Conservation (phyloP, 2,797 vertebrate genomes). For the Gymnoscopelus microlampas region DNA sequence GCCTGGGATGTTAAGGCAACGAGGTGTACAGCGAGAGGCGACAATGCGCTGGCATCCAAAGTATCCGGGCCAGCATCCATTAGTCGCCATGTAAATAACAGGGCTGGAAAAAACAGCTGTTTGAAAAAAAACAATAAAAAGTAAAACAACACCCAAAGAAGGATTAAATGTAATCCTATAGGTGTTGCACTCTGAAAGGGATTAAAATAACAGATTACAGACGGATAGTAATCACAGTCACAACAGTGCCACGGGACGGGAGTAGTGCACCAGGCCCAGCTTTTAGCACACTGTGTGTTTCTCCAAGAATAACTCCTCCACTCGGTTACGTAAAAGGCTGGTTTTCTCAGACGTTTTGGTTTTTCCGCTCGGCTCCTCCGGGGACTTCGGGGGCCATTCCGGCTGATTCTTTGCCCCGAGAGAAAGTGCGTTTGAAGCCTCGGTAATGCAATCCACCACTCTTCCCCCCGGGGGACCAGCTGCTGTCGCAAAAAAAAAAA, state of each 20-base stretch:
- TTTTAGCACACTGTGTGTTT: not conserved
- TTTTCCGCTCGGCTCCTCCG: slow-evolving; percentile 28
- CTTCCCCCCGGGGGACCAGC: slow-evolving; percentile 22
- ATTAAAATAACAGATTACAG: too few relatives aligned
- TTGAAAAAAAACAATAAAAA: slow-evolving; percentile 1
- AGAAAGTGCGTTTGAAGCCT: slow-evolving; percentile 34
- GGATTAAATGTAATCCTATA: too few relatives aligned
- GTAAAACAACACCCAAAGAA: not conserved
- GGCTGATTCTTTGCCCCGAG: slow-evolving; percentile 39
- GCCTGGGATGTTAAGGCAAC: slow-evolving; percentile 8
- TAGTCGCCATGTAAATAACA: slow-evolving; percentile 48
- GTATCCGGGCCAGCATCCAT: slow-evolving; percentile 59
- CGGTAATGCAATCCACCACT: slow-evolving; percentile 40
- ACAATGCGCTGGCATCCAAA: slow-evolving; percentile 33
- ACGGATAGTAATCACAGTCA: too few relatives aligned
- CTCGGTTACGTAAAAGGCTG: slow-evolving; percentile 31
- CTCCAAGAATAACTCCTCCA: not conserved
- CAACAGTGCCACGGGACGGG: too few relatives aligned
- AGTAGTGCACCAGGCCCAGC: too few relatives aligned
- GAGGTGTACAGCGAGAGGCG: slow-evolving; percentile 6
- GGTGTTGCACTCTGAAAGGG: too few relatives aligned
- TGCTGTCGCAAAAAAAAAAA: slow-evolving; percentile 10
- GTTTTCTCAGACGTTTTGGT: slow-evolving; percentile 22
- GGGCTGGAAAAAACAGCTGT: not conserved
- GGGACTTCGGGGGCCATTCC: slow-evolving; percentile 42